Evolutionary conservation across 2,797 vertebrate genomes (phyloP), one percentile per base, ranked within the genome.

Genomic region (Odontamblyopus rebecca): DNA sequence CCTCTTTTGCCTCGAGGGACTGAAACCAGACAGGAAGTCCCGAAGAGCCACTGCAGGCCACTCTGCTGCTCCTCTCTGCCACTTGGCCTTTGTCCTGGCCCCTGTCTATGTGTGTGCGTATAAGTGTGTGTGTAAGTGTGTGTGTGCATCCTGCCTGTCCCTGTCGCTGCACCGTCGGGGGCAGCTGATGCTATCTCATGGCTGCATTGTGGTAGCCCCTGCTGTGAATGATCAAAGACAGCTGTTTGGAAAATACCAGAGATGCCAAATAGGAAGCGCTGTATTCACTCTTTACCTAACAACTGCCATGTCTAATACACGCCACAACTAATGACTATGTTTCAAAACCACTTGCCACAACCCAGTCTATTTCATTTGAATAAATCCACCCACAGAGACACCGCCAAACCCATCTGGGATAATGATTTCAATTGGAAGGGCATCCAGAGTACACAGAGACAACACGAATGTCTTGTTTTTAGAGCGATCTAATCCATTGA

Each of bases 141-240:
- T 80, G 83, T 90, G 87, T 89, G 83, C 87, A 91, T 92, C 89
- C 90, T 91, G 88, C 88, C 86, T 82, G 83, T 73, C 6, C 74
- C 81, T 85, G 87, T 82, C 89, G 82, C 89, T 86, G 86, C 80
- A 79, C 86, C 84, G 86, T 80, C 86, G 88, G 81, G 91, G 85
- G 88, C 91, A 92, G 90, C 89, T 92, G 89, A 91, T 93, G 89
- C 83, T 92, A 93, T 93, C 90, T 93, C 87, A 86, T 86, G 87
- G 90, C 91, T 84, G 88, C 75, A 80, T 87, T 89, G 89, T 91
- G 89, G 86, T 85, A 90, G 87, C 85, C 79, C 86, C 82, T 85
- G 89, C 89, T 91, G 83, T 84, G 85, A 92, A 92, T 92, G 93
- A 93, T 94, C 86, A 85, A 90, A 91, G 85, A 86, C 93, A 94